Base-by-base conservation (phyloP, 1,140 invertebrate genomes). In the Leptopilina boulardi region DNA sequence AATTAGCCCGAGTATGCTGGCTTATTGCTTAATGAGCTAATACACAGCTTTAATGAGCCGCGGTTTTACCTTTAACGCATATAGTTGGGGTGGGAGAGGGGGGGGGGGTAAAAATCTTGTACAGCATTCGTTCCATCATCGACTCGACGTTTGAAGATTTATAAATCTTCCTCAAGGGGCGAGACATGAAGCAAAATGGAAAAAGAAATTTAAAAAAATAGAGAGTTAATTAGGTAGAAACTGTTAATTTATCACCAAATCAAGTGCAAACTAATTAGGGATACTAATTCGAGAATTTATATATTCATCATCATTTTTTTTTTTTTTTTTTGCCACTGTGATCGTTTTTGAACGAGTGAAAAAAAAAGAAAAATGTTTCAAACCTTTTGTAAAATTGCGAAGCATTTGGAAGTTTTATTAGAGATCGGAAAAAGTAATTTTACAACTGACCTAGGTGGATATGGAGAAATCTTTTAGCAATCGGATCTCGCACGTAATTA, bases 21-120 rank as follows among this genome's bases (percentile, higher is more conserved):
- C 87, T 87, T 86, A 88, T 88, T 88, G 84, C 86, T 87, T 88
- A 89, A 89, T 87, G 85, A 87, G 85, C 85, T 87, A 84, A 87
- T 87, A 84, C 81, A 74, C 71, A 74, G 79, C 77, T 80, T n/a
- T 87, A 87, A 87, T 85, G 87, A 89, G 82, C 82, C 79, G 84
- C 84, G 83, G 86, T 89, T 86, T 8, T 38, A 87, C 82, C 83
- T 79, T 81, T 77, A 75, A 82, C 81, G 80, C 42, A n/a, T n/a
- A n/a, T n/a, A n/a, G n/a, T n/a, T n/a, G n/a, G n/a, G n/a, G n/a
- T n/a, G n/a, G n/a, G n/a, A n/a, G n/a, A n/a, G n/a, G n/a, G n/a
- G n/a, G n/a, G n/a, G n/a, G n/a, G 54, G 19, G 59, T 66, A 66
- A 66, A 13, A 66, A 13, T 66, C 11, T 70, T 75, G 74, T 34